Percentiles rank a stretch among this genome's conserved stretches.
phyloP scores from a whole-genome alignment of 2,113 vertebrate genomes.

The Callopanchax toddi region DNA sequence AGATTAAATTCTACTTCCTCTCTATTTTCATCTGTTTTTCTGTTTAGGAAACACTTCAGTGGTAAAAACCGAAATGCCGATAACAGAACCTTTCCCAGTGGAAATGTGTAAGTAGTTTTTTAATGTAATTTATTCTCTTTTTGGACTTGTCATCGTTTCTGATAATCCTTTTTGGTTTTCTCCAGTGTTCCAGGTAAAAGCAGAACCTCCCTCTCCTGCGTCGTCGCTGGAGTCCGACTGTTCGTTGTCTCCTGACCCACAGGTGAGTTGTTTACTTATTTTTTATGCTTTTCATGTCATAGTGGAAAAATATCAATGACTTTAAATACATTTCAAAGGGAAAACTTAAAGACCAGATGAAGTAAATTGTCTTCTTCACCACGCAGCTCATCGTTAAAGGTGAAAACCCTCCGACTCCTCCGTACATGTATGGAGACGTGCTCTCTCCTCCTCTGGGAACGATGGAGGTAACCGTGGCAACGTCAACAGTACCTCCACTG shows the following conservation, averaged over 20 bases:
- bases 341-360: too few species aligned
- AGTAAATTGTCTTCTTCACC: not conserved
- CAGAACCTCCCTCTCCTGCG: conserved; percentile 86
- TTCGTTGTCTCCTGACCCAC: conserved; percentile 73
- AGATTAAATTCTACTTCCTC: too few species aligned
- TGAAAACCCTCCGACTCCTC: conserved; percentile 86
- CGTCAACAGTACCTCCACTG: conserved; percentile 3
- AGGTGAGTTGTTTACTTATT: conserved; percentile 54
- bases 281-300: too few species aligned
- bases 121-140: accelerated
- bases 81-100: conserved; percentile 71
- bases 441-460: conserved; percentile 78
- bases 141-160: not conserved
- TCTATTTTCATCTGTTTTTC: not conserved
- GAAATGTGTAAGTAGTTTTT: conserved; percentile 74
- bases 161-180: not conserved
- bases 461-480: conserved; percentile 81
- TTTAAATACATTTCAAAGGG: too few species aligned
- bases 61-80: conserved; percentile 66
- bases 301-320: too few species aligned
- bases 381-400: conserved; percentile 80
- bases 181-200: conserved; percentile 88
- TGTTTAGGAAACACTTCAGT: conserved; percentile 60
- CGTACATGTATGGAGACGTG: conserved; percentile 86
- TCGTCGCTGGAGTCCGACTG: conserved; percentile 83